These are phyloP conservation scores for Phalacrocorax brasilianus DNA, from an alignment of 2,113 vertebrate genomes.

Conservation along the genomic window DNA sequence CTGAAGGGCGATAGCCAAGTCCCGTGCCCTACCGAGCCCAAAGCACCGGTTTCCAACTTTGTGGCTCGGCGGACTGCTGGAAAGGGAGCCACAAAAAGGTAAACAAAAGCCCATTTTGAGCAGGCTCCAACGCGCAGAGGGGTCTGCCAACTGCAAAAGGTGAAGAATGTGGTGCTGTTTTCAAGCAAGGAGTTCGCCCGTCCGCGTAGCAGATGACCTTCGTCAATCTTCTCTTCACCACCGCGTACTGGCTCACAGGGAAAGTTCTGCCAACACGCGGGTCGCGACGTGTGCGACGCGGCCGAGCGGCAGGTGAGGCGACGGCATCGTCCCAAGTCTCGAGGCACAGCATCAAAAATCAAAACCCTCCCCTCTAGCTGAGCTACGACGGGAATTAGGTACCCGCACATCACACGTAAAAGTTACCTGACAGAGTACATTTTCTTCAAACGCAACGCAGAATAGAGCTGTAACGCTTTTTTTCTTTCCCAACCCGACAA, in stretches of 20 bases:
- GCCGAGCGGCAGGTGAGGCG: neutral
- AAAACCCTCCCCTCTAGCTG: neutral
- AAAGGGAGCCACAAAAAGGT: neutral
- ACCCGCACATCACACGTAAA: neutral
- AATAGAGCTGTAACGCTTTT: neutral
- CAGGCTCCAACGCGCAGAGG: neutral
- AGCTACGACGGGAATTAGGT: neutral
- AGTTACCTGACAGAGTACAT: constrained; percentile 16
- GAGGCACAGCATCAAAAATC: neutral
- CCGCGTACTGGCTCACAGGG: rapidly evolving
- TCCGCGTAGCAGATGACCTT: neutral
- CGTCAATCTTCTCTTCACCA: neutral
- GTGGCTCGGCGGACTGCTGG: neutral
- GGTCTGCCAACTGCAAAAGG: neutral
- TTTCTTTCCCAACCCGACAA: neutral
- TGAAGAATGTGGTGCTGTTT: neutral
- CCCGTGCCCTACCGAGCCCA: neutral
- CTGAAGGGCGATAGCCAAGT: neutral
- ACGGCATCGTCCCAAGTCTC: neutral
- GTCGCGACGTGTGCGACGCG: rapidly evolving
- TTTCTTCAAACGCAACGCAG: neutral
- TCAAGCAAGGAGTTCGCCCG: neutral
- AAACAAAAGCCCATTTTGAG: neutral
- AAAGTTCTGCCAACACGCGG: neutral
- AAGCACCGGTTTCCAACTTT: neutral